Base-by-base conservation (phyloP, 1,140 invertebrate genomes). In the Leptopilina boulardi region DNA sequence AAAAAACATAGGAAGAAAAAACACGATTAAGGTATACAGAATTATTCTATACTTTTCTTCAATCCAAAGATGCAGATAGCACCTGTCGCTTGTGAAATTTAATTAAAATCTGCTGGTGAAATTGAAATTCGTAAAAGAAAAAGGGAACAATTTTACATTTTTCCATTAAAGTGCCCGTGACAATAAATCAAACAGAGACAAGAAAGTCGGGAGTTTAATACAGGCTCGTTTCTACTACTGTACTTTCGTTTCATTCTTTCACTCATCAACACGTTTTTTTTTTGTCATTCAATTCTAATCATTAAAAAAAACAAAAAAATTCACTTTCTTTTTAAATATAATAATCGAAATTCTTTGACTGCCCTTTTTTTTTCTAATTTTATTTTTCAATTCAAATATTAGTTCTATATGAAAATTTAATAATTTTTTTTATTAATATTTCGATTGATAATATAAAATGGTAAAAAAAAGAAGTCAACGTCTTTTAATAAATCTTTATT, bases 211-310 rank as follows among this genome's bases (percentile, higher is more conserved):
- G 56, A n/a, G 34, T n/a, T 51, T 54, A 66, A 47, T 15, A n/a
- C 21, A 47, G 76, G n/a, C 4, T 44, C 23, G 8, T 44, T 70
- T 59, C 26, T n/a, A n/a, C 72, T 26, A 54, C 51, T 71, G 26
- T 73, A 59, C 70, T 44, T 71, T 42, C n/a, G 26, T 34, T 78
- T 74, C 26, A 13, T 74, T 26, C 19, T 26, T 47, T 41, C 77
- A 71, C 80, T 81, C 75, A 82, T 86, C 84, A 82, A 86, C 85
- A 83, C 78, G 78, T 83, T 85, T 78, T 5, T 30, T 80, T 82
- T n/a, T n/a, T n/a, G n/a, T n/a, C n/a, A 30, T 41, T 41, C 30
- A 19, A 15, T 18, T 44, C 70, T 19, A n/a, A 56, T 21, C 21
- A 26, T 59, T 30, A 13, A 13, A 26, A 51, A 3, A 51, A 30